phyloP scores from a whole-genome alignment of 2,113 vertebrate genomes.

The Sinocyclocheilus grahami region DNA sequence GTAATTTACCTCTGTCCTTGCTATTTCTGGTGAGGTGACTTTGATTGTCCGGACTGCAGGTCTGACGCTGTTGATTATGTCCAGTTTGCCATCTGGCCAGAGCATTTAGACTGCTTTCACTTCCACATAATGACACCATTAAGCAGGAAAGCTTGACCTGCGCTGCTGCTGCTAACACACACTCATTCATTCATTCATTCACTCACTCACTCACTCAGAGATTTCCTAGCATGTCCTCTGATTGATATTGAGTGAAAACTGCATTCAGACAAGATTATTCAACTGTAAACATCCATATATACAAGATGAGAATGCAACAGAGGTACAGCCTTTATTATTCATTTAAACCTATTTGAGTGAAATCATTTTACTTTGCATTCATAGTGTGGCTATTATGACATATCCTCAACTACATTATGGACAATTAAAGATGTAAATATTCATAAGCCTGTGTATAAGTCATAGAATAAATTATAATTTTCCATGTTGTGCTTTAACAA shows the following conservation, averaged over 20 bases:
- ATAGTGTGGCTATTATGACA: neutral
- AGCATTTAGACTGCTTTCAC: constrained; percentile 7
- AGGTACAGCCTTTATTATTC: neutral
- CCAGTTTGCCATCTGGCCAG: constrained; percentile 41
- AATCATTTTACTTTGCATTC: neutral
- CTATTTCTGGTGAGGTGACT: constrained; percentile 32
- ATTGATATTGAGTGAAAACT: neutral
- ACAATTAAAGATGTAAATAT: neutral
- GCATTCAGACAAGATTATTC: neutral
- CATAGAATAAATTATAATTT: neutral
- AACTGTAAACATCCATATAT: neutral
- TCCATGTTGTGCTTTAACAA: no score
- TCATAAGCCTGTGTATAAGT: neutral
- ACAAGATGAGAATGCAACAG: neutral
- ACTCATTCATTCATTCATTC: neutral
- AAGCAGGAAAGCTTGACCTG: constrained; percentile 11
- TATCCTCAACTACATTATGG: neutral
- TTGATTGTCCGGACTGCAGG: constrained; percentile 30
- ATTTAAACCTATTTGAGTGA: neutral
- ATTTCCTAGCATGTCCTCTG: neutral
- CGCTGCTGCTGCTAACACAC: neutral
- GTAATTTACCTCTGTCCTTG: constrained; percentile 11
- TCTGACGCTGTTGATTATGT: constrained; percentile 39
- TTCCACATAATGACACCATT: constrained; percentile 28
- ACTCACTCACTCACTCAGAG: neutral